Evolutionary conservation across 2,113 vertebrate species (phyloP), one percentile per base, ranked within the genome.

Genomic region (Sebastes fasciatus): DNA sequence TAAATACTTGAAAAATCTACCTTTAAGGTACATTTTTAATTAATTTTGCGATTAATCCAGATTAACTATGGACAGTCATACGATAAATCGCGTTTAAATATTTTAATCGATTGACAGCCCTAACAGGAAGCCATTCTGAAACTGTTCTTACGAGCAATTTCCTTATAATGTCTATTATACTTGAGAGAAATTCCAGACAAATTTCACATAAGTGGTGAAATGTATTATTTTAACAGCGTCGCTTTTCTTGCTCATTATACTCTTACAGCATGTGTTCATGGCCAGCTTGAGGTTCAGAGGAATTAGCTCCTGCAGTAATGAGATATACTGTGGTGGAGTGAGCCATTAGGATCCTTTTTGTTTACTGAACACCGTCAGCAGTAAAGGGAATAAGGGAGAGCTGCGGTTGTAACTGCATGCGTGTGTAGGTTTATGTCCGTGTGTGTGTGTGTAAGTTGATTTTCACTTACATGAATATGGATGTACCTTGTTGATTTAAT

Each of bases 221-320:
- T 79, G 49, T 77, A 85, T 79, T 70, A 63, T 71, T 88, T 88
- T 80, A 77, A 79, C 16, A 45, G 8, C 26, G 10, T 64, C 8
- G 65, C 60, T 17, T 73, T 83, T 82, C 67, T 74, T 82, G 58
- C 77, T 81, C 74, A 89, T 92, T 86, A 82, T 80, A 72, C 57
- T 75, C 57, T 46, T 85, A 60, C 51, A 43, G 51, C 77, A 60
- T 85, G 79, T 84, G 86, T 83, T 80, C 48, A 62, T 61, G 65
- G 57, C 48, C 65, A 80, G 57, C 73, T 65, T 77, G 86, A 83
- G 86, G 79, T 86, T 90, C 72, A 78, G 19, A 81, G 55, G 88
- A 93, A 87, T 86, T 62, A 89, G 85, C 67, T 82, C 79, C 86
- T 93, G 92, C 85, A 68, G 86, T 85, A 93, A 91, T 91, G 90